Conservation (phyloP, 2,888 invertebrate species). For the Platycheirus rosarum region DNA sequence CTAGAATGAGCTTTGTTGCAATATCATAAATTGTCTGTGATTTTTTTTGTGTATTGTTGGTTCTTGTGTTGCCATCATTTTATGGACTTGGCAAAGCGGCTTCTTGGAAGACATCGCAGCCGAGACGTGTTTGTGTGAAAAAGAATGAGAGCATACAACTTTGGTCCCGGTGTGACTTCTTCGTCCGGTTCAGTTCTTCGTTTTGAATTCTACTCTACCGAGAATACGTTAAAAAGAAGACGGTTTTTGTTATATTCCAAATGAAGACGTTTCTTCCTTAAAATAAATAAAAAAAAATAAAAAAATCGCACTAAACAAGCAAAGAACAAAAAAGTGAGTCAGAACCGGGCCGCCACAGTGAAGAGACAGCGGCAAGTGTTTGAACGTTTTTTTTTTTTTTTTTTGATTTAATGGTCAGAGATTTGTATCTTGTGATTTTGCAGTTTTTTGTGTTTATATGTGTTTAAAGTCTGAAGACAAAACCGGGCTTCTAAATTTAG, state of each 20-base stretch:
- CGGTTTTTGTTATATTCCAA: conserved; percentile 42
- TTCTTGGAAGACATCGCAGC: conserved; percentile 51
- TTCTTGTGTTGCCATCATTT: conserved; percentile 15
- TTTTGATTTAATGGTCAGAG: conserved; percentile 23
- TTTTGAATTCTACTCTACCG: conserved; percentile 17
- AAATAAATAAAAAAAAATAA: conserved; percentile 26
- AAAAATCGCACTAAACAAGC: conserved; percentile 30
- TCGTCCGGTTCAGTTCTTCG: conserved; percentile 30
- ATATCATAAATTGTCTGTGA: conserved; percentile 36
- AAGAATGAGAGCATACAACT: conserved; percentile 54
- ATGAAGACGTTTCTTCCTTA: conserved; percentile 55
- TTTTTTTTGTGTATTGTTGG: too few species aligned
- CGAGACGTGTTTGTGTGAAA: conserved; percentile 40
- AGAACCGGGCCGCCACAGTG: conserved; percentile 50
- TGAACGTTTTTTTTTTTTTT: conserved; percentile 41
- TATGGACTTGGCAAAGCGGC: conserved; percentile 45
- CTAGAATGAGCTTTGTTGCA: conserved; percentile 39
- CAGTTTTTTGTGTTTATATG: conserved; percentile 20
- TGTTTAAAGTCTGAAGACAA: conserved; percentile 38
- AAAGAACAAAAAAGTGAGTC: conserved; percentile 55
- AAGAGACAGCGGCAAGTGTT: conserved; percentile 66
- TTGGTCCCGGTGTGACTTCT: conserved; percentile 41
- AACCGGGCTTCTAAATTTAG: conserved; percentile 52
- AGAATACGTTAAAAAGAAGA: conserved; percentile 40
- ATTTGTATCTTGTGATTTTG: conserved; percentile 61